Evolutionary conservation across 2,888 invertebrate species (phyloP).

Genomic region (Ennomos erosarius): DNA sequence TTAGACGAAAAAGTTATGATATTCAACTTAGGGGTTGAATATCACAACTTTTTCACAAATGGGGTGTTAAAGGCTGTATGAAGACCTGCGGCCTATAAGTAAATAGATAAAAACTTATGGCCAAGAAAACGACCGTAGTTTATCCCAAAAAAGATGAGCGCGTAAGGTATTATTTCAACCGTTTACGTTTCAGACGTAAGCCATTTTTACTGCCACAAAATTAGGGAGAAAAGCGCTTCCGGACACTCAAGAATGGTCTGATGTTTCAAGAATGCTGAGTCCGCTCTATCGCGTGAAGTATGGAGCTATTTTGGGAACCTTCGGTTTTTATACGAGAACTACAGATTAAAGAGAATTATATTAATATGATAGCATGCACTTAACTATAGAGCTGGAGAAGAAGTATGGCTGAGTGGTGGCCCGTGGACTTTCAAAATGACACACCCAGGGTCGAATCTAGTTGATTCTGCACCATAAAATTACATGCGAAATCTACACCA

Average conservation of each 20-base stretch:
- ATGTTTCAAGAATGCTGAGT: slow-evolving; percentile 22
- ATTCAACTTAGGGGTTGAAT: too few relatives aligned
- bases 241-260: slow-evolving; percentile 25
- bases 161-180: slow-evolving; percentile 14
- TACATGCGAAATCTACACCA: too few relatives aligned
- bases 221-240: slow-evolving; percentile 22
- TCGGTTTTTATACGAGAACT: slow-evolving; percentile 20
- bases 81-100: neutral
- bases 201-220: slow-evolving; percentile 26
- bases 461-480: too few relatives aligned
- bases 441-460: too few relatives aligned
- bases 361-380: too few relatives aligned
- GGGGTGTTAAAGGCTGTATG: neutral
- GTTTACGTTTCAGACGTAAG: slow-evolving; percentile 21
- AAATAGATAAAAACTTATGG: neutral
- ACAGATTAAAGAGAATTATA: too few relatives aligned
- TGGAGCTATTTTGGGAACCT: slow-evolving; percentile 19
- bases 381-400: too few relatives aligned
- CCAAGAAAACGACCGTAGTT: neutral
- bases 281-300: slow-evolving; percentile 20
- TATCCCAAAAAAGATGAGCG: slow-evolving; percentile 1
- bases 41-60: too few relatives aligned
- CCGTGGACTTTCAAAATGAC: too few relatives aligned
- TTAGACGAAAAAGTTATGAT: too few relatives aligned
- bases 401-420: too few relatives aligned